Evolutionary conservation across 2,113 vertebrate genomes (phyloP), one percentile per base, ranked within the genome.

Genomic region (Lagopus leucura): DNA sequence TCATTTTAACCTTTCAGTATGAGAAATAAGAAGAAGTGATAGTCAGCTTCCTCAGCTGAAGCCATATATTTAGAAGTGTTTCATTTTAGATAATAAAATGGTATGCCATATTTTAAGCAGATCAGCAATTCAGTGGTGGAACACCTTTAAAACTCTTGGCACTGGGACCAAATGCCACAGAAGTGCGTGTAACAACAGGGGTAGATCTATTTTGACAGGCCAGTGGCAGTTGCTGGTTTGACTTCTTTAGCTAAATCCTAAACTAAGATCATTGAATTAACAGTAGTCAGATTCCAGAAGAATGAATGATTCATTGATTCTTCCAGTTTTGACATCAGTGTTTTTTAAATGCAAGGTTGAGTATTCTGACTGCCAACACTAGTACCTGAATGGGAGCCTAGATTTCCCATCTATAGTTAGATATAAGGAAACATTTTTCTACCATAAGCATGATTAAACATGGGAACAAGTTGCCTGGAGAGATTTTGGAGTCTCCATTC

Each of bases 1-100:
- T 82, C 40, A 61, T 45, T 89, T 91, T 91, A 92, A 95, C 82
- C 85, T 94, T 91, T 88, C 38, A 47, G 47, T 91, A 92, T 72
- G 34, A 86, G 43, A 94, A 89, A 71, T 84, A 89, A 13, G 60
- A 92, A 82, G 43, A 92, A 70, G 40, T 63, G 36, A 77, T 83
- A 82, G 52, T 73, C 45, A 82, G 50, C 12, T 92, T 32, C 42
- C 78, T 87, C 42, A 80, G 52, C 21, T 80, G 71, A 92, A 91
- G 42, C 47, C 38, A 52, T 85, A 50, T 96, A 73, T 82, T 91
- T 86, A 75, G 61, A 81, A 64, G 25, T 64, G 34, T 67, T 86
- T 91, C 28, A 32, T 80, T 95, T 81, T 67, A 83, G 47, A 55
- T n/a, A 69, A 20, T 57, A 64, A 80, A 88, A 36, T 64, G 67